phyloP scores from a whole-genome alignment of 2,888 invertebrate species.

The Watsonalla binaria region DNA sequence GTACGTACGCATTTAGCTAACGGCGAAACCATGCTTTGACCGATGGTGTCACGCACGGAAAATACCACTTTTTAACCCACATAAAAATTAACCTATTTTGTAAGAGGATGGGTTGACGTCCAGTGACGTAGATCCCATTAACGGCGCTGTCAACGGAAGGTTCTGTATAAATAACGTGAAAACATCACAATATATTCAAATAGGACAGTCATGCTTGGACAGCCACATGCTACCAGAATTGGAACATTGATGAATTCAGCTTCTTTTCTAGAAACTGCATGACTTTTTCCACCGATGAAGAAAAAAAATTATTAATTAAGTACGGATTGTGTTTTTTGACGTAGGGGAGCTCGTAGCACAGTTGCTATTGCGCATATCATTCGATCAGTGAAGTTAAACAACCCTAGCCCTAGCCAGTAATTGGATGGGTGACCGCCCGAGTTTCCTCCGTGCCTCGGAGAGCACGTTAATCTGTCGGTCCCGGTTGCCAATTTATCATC shows the following conservation, averaged over 20 bases:
- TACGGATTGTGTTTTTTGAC: no score
- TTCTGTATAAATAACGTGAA: constrained; percentile 31
- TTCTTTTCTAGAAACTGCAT: no score
- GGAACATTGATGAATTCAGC: neutral
- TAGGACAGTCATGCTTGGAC: neutral
- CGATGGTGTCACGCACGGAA: constrained; percentile 39
- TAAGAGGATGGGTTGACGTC: constrained; percentile 22
- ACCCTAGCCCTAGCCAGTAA: no score
- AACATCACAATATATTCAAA: constrained; percentile 1
- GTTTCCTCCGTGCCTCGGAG: no score
- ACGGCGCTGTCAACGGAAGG: constrained; percentile 5
- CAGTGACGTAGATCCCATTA: constrained; percentile 31
- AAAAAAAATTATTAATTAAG: no score
- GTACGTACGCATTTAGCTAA: constrained; percentile 17
- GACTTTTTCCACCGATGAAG: no score
- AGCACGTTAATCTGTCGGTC: no score
- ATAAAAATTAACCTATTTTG: constrained; percentile 45
- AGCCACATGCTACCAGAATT: neutral
- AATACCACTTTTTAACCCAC: constrained; percentile 50
- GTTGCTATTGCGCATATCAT: no score
- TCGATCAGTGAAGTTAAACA: no score
- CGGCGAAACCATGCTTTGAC: constrained; percentile 29
- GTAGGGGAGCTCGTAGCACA: no score
- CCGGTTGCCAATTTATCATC: no score
- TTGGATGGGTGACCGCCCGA: no score